These are phyloP conservation scores for Zaprionus bogoriensis DNA, from an alignment of 2,888 invertebrate genomes.

Conservation along the genomic window DNA sequence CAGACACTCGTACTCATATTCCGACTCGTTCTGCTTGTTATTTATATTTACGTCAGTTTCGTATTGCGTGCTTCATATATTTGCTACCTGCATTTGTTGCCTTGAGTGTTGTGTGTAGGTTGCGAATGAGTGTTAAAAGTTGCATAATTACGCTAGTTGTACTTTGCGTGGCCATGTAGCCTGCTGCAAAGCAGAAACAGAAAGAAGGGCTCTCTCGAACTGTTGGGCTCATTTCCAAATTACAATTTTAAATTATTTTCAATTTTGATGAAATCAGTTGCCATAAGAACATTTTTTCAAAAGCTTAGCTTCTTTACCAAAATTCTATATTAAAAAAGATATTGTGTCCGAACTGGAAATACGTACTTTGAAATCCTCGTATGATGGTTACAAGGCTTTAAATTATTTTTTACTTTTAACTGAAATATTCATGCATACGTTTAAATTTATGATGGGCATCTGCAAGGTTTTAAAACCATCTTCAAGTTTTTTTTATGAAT, in stretches of 20 bases:
- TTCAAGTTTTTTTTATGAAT: too few species aligned
- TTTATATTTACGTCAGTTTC: slow-evolving; percentile 46
- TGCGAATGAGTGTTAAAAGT: slow-evolving; percentile 63
- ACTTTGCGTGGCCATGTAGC: slow-evolving; percentile 33
- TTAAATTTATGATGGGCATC: too few species aligned
- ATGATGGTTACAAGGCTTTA: too few species aligned
- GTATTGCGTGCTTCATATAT: slow-evolving; percentile 64
- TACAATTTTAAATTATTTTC: not conserved
- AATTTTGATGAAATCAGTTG: not conserved
- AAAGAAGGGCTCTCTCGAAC: not conserved
- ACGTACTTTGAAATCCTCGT: too few species aligned
- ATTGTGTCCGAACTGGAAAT: too few species aligned
- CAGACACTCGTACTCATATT: slow-evolving; percentile 15
- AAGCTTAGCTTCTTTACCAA: too few species aligned
- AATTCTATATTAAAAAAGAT: too few species aligned
- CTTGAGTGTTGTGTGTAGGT: slow-evolving; percentile 43
- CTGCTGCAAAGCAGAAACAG: slow-evolving; percentile 1
- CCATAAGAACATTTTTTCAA: too few species aligned
- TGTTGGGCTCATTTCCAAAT: not conserved
- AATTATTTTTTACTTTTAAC: too few species aligned
- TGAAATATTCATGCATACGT: too few species aligned
- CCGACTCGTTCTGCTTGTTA: slow-evolving; percentile 48
- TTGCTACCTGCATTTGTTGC: slow-evolving; percentile 63
- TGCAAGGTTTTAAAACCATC: too few species aligned
- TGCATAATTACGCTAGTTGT: slow-evolving; percentile 67